These are phyloP conservation scores for Thelaira solivaga DNA, from an alignment of 2,888 invertebrate species.

Conservation along the genomic window DNA sequence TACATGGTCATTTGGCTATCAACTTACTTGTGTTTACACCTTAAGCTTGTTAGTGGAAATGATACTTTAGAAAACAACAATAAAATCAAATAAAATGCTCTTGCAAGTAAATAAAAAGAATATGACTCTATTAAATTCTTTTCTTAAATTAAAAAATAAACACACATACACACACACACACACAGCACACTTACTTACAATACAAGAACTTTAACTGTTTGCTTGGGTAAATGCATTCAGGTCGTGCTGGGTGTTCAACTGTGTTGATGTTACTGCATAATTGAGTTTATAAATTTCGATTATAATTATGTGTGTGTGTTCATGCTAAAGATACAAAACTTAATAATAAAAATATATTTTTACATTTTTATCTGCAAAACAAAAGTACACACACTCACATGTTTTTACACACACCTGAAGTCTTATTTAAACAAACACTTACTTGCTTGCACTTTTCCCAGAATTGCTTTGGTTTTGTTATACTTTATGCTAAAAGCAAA, in stretches of 20 bases:
- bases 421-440: background rate
- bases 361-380: background rate
- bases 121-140: too few relatives aligned
- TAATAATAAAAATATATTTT: conserved; percentile 2
- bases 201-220: background rate
- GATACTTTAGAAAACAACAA: too few relatives aligned
- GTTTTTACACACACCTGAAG: background rate
- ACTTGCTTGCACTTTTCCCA: background rate
- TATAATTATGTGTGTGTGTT: background rate
- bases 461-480: too few relatives aligned
- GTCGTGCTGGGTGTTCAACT: background rate
- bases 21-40: too few relatives aligned
- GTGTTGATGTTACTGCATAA: conserved; percentile 6
- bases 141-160: too few relatives aligned
- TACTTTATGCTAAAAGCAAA: too few relatives aligned
- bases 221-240: background rate
- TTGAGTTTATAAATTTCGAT: conserved; percentile 39
- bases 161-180: too few relatives aligned
- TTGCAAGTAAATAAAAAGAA: too few relatives aligned
- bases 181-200: too few relatives aligned
- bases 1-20: too few relatives aligned
- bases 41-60: too few relatives aligned
- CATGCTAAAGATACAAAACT: background rate
- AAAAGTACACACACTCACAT: background rate
- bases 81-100: too few relatives aligned